phyloP scores from a whole-genome alignment of 2,113 vertebrate genomes.

The Microtus oregoni region DNA sequence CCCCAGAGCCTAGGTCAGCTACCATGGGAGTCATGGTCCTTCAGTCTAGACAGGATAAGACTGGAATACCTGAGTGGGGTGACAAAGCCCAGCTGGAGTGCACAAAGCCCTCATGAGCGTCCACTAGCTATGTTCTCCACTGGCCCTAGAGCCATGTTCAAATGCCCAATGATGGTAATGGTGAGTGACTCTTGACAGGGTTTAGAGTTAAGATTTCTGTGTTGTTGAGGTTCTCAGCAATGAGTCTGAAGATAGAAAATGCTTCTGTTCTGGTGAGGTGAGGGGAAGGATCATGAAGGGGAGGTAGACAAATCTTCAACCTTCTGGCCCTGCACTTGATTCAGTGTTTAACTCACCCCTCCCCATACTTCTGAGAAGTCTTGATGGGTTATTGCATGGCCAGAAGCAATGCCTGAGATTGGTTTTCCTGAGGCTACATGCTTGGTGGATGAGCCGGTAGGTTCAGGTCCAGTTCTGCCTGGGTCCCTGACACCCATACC shows the following conservation, averaged over 20 bases:
- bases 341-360: background rate
- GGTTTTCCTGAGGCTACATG: background rate
- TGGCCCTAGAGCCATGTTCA: background rate
- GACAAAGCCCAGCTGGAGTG: background rate
- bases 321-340: background rate
- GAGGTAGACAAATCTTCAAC: background rate
- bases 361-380: background rate
- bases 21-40: rapidly evolving
- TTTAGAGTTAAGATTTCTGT: background rate
- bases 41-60: background rate
- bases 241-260: background rate
- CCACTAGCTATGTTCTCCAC: background rate
- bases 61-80: background rate
- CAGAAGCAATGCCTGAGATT: background rate
- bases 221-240: background rate
- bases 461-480: background rate
- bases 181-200: background rate
- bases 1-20: background rate
- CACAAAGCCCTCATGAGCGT: background rate
- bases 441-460: background rate
- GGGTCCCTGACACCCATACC: background rate
- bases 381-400: background rate
- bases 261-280: background rate
- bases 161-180: background rate
- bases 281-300: background rate